These are phyloP conservation scores for Parelbella ahira DNA, from an alignment of 2,888 invertebrate species.

Conservation along the genomic window DNA sequence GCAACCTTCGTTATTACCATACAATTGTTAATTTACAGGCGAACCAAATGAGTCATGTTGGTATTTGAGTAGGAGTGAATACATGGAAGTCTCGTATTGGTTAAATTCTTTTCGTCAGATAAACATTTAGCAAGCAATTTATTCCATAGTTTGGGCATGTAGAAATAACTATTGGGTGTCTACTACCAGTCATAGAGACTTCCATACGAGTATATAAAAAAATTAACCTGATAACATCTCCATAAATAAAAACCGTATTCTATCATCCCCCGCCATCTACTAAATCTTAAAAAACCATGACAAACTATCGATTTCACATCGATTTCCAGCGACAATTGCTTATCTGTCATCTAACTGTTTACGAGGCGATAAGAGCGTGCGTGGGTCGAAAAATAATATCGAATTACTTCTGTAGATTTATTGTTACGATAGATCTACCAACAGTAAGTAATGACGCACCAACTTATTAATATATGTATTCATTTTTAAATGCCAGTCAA, in stretches of 20 bases:
- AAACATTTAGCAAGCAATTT: neutral
- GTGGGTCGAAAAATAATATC: no score
- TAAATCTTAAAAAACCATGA: slow-evolving; percentile 10
- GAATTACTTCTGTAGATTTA: no score
- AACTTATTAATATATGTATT: no score
- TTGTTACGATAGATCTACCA: no score
- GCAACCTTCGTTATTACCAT: neutral
- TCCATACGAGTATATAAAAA: neutral
- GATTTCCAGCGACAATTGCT: slow-evolving; percentile 1
- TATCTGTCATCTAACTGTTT: slow-evolving; percentile 8
- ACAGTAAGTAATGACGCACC: no score
- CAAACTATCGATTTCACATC: slow-evolving; percentile 16
- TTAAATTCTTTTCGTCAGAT: no score
- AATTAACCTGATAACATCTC: no score
- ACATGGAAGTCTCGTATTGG: neutral
- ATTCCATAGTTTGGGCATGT: no score
- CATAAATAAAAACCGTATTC: neutral
- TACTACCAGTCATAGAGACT: neutral
- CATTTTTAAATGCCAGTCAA: no score
- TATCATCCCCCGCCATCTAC: slow-evolving; percentile 6
- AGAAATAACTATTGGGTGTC: neutral
- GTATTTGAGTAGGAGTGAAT: slow-evolving; percentile 1
- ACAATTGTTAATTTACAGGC: slow-evolving; percentile 6
- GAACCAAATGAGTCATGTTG: slow-evolving; percentile 1
- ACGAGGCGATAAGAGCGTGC: slow-evolving; percentile 16